Percentiles rank a stretch among this genome's conserved stretches.
Conservation (phyloP, 1,140 invertebrate genomes). For the Rhopalosiphum padi region DNA sequence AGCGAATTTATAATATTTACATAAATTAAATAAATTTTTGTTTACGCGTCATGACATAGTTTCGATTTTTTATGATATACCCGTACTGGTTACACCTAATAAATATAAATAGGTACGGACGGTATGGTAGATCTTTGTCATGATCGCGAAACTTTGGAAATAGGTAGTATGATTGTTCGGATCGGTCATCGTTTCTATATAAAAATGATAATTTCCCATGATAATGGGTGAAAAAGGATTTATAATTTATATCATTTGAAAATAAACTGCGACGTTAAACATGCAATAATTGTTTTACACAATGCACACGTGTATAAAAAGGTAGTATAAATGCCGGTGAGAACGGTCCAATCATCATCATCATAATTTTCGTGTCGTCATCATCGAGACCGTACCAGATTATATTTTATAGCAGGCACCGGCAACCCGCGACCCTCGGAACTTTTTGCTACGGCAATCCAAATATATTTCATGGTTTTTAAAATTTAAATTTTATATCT, state of each 20-base stretch:
- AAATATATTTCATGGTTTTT: too few species aligned
- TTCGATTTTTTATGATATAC: too few species aligned
- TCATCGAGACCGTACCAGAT: background rate
- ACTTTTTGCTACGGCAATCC: too few species aligned
- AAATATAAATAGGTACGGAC: too few species aligned
- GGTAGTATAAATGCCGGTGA: background rate
- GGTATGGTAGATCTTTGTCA: background rate
- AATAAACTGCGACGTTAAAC: background rate
- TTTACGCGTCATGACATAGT: too few species aligned
- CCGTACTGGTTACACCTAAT: too few species aligned
- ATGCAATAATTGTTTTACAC: background rate
- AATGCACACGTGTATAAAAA: background rate
- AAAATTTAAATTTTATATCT: too few species aligned
- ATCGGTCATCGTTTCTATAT: background rate
- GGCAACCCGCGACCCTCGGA: too few species aligned
- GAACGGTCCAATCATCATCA: background rate
- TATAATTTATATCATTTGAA: constrained; percentile 7
- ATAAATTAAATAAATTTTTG: too few species aligned
- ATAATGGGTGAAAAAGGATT: background rate
- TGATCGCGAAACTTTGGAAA: background rate
- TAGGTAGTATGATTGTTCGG: background rate
- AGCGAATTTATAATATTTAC: too few species aligned
- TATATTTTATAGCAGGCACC: background rate
- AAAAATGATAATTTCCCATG: background rate
- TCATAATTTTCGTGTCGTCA: too few species aligned